phyloP scores from a whole-genome alignment of 2,888 invertebrate genomes.

The Miltochrista miniata region DNA sequence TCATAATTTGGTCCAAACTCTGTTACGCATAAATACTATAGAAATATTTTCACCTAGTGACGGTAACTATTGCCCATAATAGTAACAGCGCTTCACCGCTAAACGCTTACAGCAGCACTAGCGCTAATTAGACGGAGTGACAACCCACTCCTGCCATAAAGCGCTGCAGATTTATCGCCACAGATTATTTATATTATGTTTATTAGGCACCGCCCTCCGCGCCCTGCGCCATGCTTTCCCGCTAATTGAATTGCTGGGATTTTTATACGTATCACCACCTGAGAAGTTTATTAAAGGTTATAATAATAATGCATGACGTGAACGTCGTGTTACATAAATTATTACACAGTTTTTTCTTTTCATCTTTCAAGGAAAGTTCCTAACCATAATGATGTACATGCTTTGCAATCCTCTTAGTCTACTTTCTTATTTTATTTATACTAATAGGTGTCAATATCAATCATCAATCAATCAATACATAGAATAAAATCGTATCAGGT shows the following conservation, averaged over 20 bases:
- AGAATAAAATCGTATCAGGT: no score
- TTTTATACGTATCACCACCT: conserved; percentile 74
- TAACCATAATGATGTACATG: no score
- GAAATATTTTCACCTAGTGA: background rate
- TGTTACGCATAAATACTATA: background rate
- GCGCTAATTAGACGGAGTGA: conserved; percentile 82
- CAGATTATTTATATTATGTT: conserved; percentile 84
- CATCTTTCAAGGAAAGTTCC: no score
- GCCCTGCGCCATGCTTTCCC: conserved; percentile 69
- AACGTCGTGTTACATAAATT: background rate
- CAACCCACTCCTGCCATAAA: conserved; percentile 83
- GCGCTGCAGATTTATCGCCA: conserved; percentile 81
- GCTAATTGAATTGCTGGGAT: conserved; percentile 81
- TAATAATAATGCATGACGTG: conserved; percentile 31
- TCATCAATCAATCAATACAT: no score
- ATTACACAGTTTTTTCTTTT: no score
- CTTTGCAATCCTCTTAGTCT: no score
- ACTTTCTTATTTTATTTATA: no score
- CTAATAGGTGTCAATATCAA: no score
- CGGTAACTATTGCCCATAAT: conserved; percentile 10
- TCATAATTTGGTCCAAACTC: no score
- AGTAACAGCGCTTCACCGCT: conserved; percentile 45
- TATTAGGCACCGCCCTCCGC: conserved; percentile 77
- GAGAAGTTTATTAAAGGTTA: conserved; percentile 51
- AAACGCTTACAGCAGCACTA: conserved; percentile 61